Evolutionary conservation across 2,113 vertebrate genomes (phyloP), one percentile per base, ranked within the genome.

Genomic region (Bos javanicus): DNA sequence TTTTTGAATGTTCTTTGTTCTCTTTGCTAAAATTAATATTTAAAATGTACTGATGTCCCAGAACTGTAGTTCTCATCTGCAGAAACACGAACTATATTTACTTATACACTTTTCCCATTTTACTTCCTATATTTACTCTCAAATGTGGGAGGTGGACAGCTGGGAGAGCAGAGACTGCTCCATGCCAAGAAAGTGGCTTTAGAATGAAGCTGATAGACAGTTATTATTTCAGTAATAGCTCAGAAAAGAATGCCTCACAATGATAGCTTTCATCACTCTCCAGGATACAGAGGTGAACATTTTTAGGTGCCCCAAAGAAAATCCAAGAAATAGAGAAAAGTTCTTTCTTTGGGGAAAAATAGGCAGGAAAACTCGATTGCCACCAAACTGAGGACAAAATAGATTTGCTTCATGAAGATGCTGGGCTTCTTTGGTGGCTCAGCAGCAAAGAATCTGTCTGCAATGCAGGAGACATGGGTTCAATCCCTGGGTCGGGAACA

Each of bases 1-100:
- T 76, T 89, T 83, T 89, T 94, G 46, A 74, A 64, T 50, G 25
- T 39, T 30, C 80, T 88, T 56, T 74, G 28, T 74, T 50, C 14
- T 54, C 74, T 92, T 87, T 94, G 60, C 83, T 94, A 95, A 98
- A 96, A 95, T 90, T 87, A 97, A 76, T 96, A 94, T 90, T 96
- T 91, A 78, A 92, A 96, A 90, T 64, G 62, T 13, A 82, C 54
- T 71, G 33, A 56, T 90, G 91, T 71, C 95, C 71, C 96, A 96
- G 74, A 97, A 92, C 46, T 92, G 5, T 36, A 80, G 84, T 81
- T 33, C 89, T 95, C 80, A 48, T 81, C 91, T 95, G 43, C 94
- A n/a, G 46, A 78, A 97, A 90, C 56, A 89, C 7, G 87, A 82
- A 54, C 46, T 48, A 80, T 86, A 91, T 95, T 89, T 78, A 59